Base-by-base conservation (phyloP, 2,797 vertebrate genomes). In the Sylvia borin region DNA sequence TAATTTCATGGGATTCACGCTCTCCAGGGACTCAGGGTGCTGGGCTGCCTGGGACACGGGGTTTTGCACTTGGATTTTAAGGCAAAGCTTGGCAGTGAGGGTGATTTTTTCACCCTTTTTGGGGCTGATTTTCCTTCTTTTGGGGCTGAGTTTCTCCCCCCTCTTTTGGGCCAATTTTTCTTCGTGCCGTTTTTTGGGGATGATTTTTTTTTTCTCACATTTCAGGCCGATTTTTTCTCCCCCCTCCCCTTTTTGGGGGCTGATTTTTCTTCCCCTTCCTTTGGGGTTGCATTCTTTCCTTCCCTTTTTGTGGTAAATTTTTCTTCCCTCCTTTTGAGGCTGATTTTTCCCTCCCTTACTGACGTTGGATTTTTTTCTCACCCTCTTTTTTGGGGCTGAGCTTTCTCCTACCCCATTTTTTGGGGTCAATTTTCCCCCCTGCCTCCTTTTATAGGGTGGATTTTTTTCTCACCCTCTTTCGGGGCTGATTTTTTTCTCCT, bases 241-340 rank as follows among this genome's bases (percentile, higher is more conserved):
- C 19, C 14, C 22, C 4, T 22, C 55, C n/a, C 7, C 32, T 24
- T 15, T 31, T 42, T 43, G 7, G 19, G 55, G 24, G 15, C 4
- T 8, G 11, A 48, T 47, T 9, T 25, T 27, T 10, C 2, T 29
- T 6, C 10, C 16, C 7, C 3, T 5, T 8, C 2, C 2, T 64
- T 43, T 27, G 9, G 14, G n/a, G n/a, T 9, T 7, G 10, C 11
- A 20, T 51, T 36, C 10, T 11, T n/a, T 13, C 4, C 18, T 47
- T 47, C 45, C 22, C 22, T 11, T 22, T 43, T 43, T 10, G 13
- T 7, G 25, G 38, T 3, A 2, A 5, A 42, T 42, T 15, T 62
- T 34, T 34, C 4, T n/a, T 34, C n/a, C 9, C 5, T 13, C n/a
- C 7, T 26, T 55, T n/a, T 32, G 20, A 5, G 20, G 13, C 8